Percentiles rank a stretch among this genome's conserved stretches.
phyloP scores from a whole-genome alignment of 1,140 invertebrate genomes.

The Magallana gigas region DNA sequence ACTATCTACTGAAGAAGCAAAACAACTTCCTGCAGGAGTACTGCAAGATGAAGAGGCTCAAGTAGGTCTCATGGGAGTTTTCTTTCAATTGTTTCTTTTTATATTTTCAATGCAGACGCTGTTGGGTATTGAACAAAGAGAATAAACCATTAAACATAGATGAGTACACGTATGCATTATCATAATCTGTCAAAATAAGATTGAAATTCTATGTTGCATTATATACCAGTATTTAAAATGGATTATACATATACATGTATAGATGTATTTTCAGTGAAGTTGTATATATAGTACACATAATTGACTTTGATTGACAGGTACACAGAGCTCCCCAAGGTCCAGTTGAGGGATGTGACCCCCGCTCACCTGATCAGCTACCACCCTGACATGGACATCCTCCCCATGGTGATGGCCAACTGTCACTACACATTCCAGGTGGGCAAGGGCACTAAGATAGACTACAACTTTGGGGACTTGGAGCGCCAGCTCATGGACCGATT shows the following conservation, averaged over 20 bases:
- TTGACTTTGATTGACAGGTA: neutral
- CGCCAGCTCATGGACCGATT: constrained; percentile 64
- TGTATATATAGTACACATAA: neutral
- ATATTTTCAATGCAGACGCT: neutral
- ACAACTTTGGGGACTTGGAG: constrained; percentile 65
- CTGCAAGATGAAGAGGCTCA: constrained; percentile 46
- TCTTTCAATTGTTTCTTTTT: too few relatives aligned
- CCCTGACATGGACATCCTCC: constrained; percentile 68
- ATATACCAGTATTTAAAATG: too few relatives aligned
- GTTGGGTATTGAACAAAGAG: too few relatives aligned
- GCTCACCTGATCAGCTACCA: constrained; percentile 69
- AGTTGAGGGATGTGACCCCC: constrained; percentile 50
- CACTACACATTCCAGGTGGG: constrained; percentile 69
- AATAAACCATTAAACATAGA: too few relatives aligned
- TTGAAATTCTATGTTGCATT: too few relatives aligned
- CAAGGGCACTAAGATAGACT: constrained; percentile 62
- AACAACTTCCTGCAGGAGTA: constrained; percentile 70
- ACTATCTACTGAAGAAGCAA: constrained; percentile 67
- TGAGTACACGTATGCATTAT: too few relatives aligned
- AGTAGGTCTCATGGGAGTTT: constrained; percentile 14
- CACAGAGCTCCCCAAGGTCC: constrained; percentile 52
- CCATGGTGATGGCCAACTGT: constrained; percentile 69
- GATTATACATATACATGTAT: too few relatives aligned
- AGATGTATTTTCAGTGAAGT: too few relatives aligned
- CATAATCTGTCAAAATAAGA: too few relatives aligned